phyloP scores from a whole-genome alignment of 2,113 vertebrate species.

The Trematocara variabile region DNA sequence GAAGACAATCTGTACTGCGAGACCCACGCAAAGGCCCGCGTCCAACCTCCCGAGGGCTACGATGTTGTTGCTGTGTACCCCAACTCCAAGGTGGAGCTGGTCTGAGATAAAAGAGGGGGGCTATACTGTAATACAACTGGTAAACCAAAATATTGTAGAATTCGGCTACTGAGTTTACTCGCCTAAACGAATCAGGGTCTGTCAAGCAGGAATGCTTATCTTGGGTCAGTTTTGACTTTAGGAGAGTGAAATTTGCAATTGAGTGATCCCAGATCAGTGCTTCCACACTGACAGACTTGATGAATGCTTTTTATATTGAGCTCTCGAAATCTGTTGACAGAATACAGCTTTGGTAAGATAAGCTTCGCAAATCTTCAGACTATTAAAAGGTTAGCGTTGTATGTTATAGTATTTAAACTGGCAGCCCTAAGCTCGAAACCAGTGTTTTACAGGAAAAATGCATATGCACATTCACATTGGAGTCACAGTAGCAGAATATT shows the following conservation, averaged over 20 bases:
- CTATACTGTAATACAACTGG: background rate
- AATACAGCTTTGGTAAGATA: background rate
- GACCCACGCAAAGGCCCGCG: slow-evolving; percentile 90
- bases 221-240: slow-evolving; percentile 16
- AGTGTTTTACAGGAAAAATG: background rate
- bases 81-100: slow-evolving; percentile 93
- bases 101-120: slow-evolving; percentile 61
- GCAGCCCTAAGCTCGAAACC: background rate
- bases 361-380: background rate
- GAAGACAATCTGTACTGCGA: slow-evolving; percentile 96
- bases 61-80: slow-evolving; percentile 98
- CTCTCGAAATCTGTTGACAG: slow-evolving; percentile 1
- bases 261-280: slow-evolving; percentile 14
- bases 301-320: slow-evolving; percentile 5
- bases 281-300: slow-evolving; percentile 1
- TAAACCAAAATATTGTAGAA: background rate
- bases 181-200: slow-evolving; percentile 5
- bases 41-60: slow-evolving; percentile 95
- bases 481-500: background rate
- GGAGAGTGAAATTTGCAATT: background rate
- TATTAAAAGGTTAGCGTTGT: background rate
- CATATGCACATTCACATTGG: background rate
- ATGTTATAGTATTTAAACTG: background rate
- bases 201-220: slow-evolving; percentile 12
- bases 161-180: background rate